Base-by-base conservation (phyloP, 2,797 vertebrate species). In the Semaprochilodus insignis region DNA sequence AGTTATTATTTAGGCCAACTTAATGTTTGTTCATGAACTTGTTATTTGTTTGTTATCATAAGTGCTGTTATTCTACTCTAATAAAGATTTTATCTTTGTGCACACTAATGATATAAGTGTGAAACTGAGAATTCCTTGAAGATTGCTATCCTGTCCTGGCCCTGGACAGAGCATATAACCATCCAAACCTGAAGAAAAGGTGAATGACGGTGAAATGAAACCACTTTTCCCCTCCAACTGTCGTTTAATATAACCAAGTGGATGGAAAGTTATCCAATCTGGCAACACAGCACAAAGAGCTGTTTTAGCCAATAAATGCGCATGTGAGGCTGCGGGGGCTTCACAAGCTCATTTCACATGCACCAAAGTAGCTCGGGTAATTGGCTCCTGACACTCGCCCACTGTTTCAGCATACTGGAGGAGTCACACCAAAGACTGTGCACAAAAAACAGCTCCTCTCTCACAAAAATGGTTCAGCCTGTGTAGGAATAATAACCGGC, bases 381-480 rank as follows among this genome's bases (percentile, higher is more conserved):
- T 67, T 67, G 65, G 65, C 8, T 85, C 88, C 74, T 89, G 86
- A 90, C 85, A 83, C 85, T 78, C 78, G 77, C 70, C 76, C 59
- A 71, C 36, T 81, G 88, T 88, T 78, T 81, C 75, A 82, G 79
- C 80, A 74, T 77, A 48, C 19, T 69, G 70, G 69, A 86, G 88
- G 82, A 83, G 86, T 85, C 85, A 85, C 85, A 81, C 48, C 67
- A 55, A 62, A 82, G 80, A 70, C 69, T 40, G 34, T 21, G 72
- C 59, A 72, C 72, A 83, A 40, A 67, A 74, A 86, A 88, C 86
- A 83, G 86, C 89, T 78, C 83, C 85, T 86, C 88, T 87, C 79
- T 81, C 31, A 1, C 78, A 69, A 36, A 31, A 87, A 40, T 82
- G 81, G 73, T 78, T 59, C 63, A 66, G 74, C 57, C 81, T 63